These are phyloP conservation scores for Agraylea sexmaculata DNA, from an alignment of 1,140 invertebrate species.

Conservation along the genomic window DNA sequence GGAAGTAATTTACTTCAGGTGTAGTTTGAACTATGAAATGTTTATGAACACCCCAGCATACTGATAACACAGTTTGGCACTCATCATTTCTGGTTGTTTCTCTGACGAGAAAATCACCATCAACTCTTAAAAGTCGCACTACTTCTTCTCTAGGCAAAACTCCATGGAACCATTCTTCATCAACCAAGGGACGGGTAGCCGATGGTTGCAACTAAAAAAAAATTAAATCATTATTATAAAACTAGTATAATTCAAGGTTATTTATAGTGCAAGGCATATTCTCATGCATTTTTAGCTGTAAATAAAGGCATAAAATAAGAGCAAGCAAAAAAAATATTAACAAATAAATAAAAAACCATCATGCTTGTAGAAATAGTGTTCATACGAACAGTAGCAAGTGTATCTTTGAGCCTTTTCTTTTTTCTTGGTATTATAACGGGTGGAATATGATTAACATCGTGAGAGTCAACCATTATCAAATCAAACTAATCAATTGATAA, in stretches of 20 bases:
- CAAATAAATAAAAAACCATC: background rate
- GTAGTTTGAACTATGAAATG: constrained; percentile 97
- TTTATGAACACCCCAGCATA: constrained; percentile 90
- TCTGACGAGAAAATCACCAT: constrained; percentile 90
- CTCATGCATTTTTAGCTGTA: too few species aligned
- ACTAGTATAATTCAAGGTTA: background rate
- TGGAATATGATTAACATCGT: constrained; percentile 22
- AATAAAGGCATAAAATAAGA: background rate
- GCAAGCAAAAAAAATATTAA: background rate
- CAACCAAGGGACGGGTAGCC: constrained; percentile 52
- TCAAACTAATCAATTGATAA: too few species aligned
- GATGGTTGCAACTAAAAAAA: constrained; percentile 29
- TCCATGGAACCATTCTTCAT: constrained; percentile 97
- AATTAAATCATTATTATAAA: constrained; percentile 3
- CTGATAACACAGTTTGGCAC: constrained; percentile 86
- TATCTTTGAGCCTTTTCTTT: constrained; percentile 36
- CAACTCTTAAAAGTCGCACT: constrained; percentile 70
- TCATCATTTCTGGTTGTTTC: constrained; percentile 90
- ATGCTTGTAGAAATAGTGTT: background rate
- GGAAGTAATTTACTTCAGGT: constrained; percentile 52
- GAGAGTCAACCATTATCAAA: constrained; percentile 14
- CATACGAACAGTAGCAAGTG: too few species aligned
- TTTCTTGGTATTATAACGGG: constrained; percentile 33
- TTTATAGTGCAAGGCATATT: background rate
- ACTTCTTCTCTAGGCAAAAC: constrained; percentile 93